Evolutionary conservation across 2,797 vertebrate species (phyloP), one percentile per base, ranked within the genome.

Genomic region (Protosalanx chinensis): DNA sequence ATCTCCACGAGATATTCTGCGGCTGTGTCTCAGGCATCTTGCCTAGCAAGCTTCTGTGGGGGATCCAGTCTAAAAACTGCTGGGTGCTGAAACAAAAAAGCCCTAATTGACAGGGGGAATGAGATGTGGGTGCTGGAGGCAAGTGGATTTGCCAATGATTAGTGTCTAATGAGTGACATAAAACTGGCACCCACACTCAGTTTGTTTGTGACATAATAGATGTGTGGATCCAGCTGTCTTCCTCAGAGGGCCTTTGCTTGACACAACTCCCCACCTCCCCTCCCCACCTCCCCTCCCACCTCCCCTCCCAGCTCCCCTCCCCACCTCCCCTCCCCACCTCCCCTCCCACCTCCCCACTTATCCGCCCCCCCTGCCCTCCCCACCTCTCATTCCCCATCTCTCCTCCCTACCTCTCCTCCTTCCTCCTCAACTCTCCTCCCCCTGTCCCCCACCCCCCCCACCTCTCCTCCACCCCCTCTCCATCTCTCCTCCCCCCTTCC

Each of bases 161-260:
- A 87, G 83, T 69, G 78, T 75, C 81, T 86, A 90, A 88, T 86
- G 86, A 91, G 80, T 89, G 88, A 89, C 85, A 87, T 84, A 78
- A 86, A 85, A 82, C 78, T 86, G 86, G 80, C 86, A 81, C 78
- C 70, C 83, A 67, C 67, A 77, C 78, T 78, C 72, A 77, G 77
- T 88, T 87, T 88, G 84, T 88, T 85, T 83, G 81, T 74, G 72
- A 80, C 85, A 85, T 87, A 86, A 87, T 79, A 79, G 73, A 83
- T 79, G 78, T 57, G 75, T 75, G 67, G 23, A 75, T 72, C 72
- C 70, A 85, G 80, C 82, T 81, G 82, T 75, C 81, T 72, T 61
- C 53, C 77, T 69, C 71, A 68, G 64, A 46, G 49, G 20, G n/a
- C 63, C 63, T 51, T 30, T 65, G 65, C 53, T 56, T 74, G 76